A percentile compares a stretch with the other conserved stretches of the same genome.
phyloP scores from a whole-genome alignment of 2,888 invertebrate genomes.

The Paralinhomoeus sp. region DNA sequence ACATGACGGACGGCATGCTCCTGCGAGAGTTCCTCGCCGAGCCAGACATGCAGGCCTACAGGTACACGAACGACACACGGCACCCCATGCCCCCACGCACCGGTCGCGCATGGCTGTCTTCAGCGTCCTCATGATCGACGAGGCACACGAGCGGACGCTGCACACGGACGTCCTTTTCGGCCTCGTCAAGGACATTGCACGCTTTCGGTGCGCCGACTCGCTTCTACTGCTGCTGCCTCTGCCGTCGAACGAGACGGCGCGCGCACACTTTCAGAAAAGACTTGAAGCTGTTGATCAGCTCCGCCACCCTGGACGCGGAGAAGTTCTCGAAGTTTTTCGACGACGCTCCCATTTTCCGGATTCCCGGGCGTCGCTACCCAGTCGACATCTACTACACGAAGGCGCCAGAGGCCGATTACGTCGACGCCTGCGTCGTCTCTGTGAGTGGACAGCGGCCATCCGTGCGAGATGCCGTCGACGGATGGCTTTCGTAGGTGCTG shows the following conservation, averaged over 20 bases:
- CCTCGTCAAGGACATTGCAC: constrained; percentile 34
- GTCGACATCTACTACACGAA: constrained; percentile 97
- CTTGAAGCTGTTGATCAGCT: constrained; percentile 81
- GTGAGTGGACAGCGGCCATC: constrained; percentile 44
- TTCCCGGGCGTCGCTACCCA: constrained; percentile 73
- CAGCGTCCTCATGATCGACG: constrained; percentile 95
- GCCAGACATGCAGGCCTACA: constrained; percentile 76
- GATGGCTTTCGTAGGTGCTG: constrained; percentile 79
- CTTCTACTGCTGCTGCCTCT: constrained; percentile 4
- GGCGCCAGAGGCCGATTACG: constrained; percentile 93
- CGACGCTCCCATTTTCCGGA: constrained; percentile 86
- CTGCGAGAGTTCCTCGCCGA: constrained; percentile 89
- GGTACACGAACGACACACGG: constrained; percentile 28
- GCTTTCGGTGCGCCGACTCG: constrained; percentile 8
- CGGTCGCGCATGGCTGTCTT: constrained; percentile 3
- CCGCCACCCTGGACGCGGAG: constrained; percentile 88
- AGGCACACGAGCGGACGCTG: constrained; percentile 91
- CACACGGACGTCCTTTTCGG: constrained; percentile 97
- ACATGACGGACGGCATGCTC: constrained; percentile 97
- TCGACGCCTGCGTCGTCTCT: constrained; percentile 90
- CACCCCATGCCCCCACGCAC: background rate
- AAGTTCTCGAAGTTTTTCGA: constrained; percentile 83
- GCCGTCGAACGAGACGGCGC: too few relatives aligned
- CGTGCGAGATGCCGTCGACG: constrained; percentile 90
- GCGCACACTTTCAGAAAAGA: too few relatives aligned